Percentiles rank a stretch among this genome's conserved stretches.
Evolutionary conservation across 2,797 vertebrate genomes (phyloP).

Genomic region (Amblyopsis hoosieri): DNA sequence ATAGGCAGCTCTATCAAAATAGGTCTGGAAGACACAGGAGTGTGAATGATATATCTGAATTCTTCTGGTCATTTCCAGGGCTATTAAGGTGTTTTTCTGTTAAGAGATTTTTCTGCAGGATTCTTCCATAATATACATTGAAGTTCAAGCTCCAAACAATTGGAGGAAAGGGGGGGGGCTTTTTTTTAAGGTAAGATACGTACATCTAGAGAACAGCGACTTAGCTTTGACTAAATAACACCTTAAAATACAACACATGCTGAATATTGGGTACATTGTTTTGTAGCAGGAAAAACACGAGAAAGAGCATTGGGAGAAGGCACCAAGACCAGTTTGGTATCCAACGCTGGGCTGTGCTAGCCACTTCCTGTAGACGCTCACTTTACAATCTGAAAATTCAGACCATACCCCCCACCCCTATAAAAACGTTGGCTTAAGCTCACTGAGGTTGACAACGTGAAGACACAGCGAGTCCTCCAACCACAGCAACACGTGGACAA

Average conservation of each 20-base stretch:
- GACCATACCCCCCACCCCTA: slow-evolving; percentile 11
- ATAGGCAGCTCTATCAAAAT: slow-evolving; percentile 44
- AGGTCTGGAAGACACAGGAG: slow-evolving; percentile 57
- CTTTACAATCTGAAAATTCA: slow-evolving; percentile 15
- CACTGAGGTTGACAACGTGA: slow-evolving; percentile 28
- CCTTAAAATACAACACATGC: slow-evolving; percentile 6
- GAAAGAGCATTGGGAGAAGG: slow-evolving; percentile 46
- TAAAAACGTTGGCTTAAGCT: slow-evolving; percentile 1
- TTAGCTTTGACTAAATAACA: slow-evolving; percentile 18
- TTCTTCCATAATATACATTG: slow-evolving; percentile 17
- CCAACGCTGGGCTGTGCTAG: slow-evolving; percentile 28
- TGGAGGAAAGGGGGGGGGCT: background rate
- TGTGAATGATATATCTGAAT: slow-evolving; percentile 31
- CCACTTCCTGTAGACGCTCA: slow-evolving; percentile 16
- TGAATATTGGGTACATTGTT: slow-evolving; percentile 2
- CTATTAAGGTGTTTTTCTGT: slow-evolving; percentile 5
- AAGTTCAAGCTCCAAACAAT: background rate
- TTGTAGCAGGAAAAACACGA: background rate
- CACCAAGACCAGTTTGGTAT: slow-evolving; percentile 49
- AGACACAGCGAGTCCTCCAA: slow-evolving; percentile 28
- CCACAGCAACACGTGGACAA: slow-evolving; percentile 7
- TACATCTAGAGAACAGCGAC: background rate
- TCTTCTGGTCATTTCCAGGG: slow-evolving; percentile 6
- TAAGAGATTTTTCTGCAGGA: slow-evolving; percentile 9
- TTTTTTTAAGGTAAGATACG: slow-evolving; percentile 4